phyloP scores from a whole-genome alignment of 2,888 invertebrate genomes.

The Athalia cordata region DNA sequence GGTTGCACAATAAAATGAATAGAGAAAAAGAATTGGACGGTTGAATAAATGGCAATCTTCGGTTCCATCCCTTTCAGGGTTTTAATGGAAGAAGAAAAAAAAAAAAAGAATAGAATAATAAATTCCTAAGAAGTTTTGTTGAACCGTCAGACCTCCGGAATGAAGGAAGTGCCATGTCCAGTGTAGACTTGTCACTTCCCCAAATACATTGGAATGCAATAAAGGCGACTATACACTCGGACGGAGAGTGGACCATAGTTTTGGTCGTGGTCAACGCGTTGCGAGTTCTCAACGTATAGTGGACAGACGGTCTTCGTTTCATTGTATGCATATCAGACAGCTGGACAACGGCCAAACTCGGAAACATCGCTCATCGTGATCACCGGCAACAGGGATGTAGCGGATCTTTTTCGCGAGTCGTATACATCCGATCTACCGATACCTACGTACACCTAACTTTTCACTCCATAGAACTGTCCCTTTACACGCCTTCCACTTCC shows the following conservation, averaged over 20 bases:
- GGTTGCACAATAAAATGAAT: background rate
- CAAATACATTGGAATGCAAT: slow-evolving; percentile 44
- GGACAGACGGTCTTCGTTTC: slow-evolving; percentile 62
- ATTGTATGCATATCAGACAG: slow-evolving; percentile 71
- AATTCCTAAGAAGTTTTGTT: slow-evolving; percentile 3
- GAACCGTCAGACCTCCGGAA: slow-evolving; percentile 34
- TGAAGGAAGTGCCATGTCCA: slow-evolving; percentile 42
- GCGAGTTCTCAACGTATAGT: slow-evolving; percentile 31
- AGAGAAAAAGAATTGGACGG: background rate
- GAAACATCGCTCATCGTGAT: slow-evolving; percentile 56
- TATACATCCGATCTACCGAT: no score
- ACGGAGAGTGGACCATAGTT: slow-evolving; percentile 44
- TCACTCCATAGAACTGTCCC: slow-evolving; percentile 35
- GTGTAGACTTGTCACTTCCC: slow-evolving; percentile 48
- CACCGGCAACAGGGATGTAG: slow-evolving; percentile 38
- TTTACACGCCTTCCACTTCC: background rate
- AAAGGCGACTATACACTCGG: slow-evolving; percentile 22
- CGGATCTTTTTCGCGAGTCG: background rate
- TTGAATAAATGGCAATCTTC: slow-evolving; percentile 18
- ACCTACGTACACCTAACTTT: no score
- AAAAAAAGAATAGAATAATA: background rate
- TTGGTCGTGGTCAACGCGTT: slow-evolving; percentile 29
- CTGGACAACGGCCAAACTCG: slow-evolving; percentile 62
- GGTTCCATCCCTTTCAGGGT: background rate
- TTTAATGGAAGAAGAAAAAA: slow-evolving; percentile 18